Evolutionary conservation across 2,797 vertebrate genomes (phyloP).

Genomic region (Rhadinocentrus ornatus): DNA sequence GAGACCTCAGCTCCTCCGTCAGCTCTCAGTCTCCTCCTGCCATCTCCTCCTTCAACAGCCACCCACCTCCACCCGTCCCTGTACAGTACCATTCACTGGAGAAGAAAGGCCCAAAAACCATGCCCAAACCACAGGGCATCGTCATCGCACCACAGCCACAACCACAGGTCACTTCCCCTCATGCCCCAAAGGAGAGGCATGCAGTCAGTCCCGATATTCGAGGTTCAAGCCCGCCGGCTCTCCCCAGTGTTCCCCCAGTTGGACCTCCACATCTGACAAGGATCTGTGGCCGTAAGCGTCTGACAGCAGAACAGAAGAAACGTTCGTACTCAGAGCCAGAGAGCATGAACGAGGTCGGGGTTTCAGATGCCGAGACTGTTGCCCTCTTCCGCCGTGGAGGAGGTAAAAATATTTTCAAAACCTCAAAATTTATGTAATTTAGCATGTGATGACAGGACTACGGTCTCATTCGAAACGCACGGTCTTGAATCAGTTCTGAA

Average conservation of each 20-base stretch:
- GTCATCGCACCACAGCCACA: constrained; percentile 17
- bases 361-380: constrained; percentile 77
- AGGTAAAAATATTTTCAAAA: constrained; percentile 49
- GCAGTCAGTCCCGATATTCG: constrained; percentile 80
- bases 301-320: constrained; percentile 92
- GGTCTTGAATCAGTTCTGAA: too few species aligned
- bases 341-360: constrained; percentile 92
- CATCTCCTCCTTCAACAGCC: constrained; percentile 18
- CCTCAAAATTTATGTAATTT: background rate
- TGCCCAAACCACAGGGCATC: constrained; percentile 73
- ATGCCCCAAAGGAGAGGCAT: constrained; percentile 90
- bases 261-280: constrained; percentile 75
- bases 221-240: constrained; percentile 55
- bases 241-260: constrained; percentile 71
- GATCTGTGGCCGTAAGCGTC: constrained; percentile 89
- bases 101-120: constrained; percentile 83
- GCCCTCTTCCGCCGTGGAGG: constrained; percentile 72
- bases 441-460: background rate
- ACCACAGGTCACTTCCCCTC: constrained; percentile 75
- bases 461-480: too few species aligned
- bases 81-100: constrained; percentile 77
- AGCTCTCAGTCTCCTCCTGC: constrained; percentile 59
- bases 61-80: constrained; percentile 44
- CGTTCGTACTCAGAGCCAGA: constrained; percentile 95
- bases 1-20: constrained; percentile 75